Conservation (phyloP, 2,888 invertebrate genomes). For the Stenotaenia linearis region DNA sequence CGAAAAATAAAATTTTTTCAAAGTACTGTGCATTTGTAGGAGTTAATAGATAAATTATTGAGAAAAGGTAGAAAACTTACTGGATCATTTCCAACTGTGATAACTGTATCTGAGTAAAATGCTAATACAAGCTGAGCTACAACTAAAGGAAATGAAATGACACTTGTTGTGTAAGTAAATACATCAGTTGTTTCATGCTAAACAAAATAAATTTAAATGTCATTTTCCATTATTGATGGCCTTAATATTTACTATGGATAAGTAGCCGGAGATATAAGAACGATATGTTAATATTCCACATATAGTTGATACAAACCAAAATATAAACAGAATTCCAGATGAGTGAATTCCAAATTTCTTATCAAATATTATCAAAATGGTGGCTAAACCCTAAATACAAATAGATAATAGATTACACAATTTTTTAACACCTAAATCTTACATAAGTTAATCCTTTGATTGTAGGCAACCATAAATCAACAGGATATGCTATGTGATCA, state of each 20-base stretch:
- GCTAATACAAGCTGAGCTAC: slow-evolving; percentile 22
- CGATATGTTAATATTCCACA: slow-evolving; percentile 70
- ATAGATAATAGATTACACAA: slow-evolving; percentile 29
- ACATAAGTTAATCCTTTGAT: slow-evolving; percentile 22
- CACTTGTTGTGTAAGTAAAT: not conserved
- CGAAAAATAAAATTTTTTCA: not conserved
- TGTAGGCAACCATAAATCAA: slow-evolving; percentile 14
- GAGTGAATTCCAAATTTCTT: slow-evolving; percentile 77
- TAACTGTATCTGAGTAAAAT: not conserved
- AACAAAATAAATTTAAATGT: not conserved
- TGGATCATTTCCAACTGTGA: not conserved
- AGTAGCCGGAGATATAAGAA: slow-evolving; percentile 51
- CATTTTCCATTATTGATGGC: not conserved
- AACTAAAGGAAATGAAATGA: slow-evolving; percentile 14
- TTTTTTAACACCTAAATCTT: not conserved
- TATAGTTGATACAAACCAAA: slow-evolving; percentile 74
- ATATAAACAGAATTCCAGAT: slow-evolving; percentile 83
- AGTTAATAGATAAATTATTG: too few species aligned
- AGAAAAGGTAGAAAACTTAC: too few species aligned
- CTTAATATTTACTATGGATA: not conserved
- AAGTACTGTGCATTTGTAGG: too few species aligned
- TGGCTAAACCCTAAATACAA: slow-evolving; percentile 61
- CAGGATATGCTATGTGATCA: not conserved
- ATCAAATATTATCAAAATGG: slow-evolving; percentile 68
- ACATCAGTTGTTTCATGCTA: slow-evolving; percentile 14